phyloP scores from a whole-genome alignment of 2,888 invertebrate genomes.

The Lapara coniferarum region DNA sequence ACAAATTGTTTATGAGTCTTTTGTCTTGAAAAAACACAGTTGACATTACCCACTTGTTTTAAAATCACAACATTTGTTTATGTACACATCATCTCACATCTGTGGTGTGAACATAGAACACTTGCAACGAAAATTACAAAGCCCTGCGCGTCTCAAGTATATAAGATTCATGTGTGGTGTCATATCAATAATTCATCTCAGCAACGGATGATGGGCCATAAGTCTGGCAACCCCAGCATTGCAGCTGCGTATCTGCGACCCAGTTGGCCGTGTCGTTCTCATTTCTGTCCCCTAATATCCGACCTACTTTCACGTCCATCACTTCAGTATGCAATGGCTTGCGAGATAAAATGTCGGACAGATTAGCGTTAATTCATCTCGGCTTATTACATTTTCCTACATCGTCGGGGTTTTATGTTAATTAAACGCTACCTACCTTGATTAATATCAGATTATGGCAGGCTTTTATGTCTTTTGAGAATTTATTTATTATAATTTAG shows the following conservation, averaged over 20 bases:
- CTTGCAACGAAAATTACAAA: slow-evolving; percentile 1
- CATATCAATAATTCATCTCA: slow-evolving; percentile 64
- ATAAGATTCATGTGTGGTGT: slow-evolving; percentile 21
- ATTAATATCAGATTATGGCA: background rate
- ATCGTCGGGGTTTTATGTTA: slow-evolving; percentile 10
- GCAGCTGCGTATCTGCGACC: slow-evolving; percentile 56
- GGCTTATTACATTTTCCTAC: slow-evolving; percentile 8
- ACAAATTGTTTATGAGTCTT: too few species aligned
- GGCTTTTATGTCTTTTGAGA: background rate
- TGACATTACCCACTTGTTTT: background rate
- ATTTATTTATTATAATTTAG: slow-evolving; percentile 26
- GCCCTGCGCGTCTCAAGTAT: slow-evolving; percentile 10
- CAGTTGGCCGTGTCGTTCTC: slow-evolving; percentile 64
- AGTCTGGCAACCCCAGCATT: slow-evolving; percentile 48
- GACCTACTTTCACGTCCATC: slow-evolving; percentile 68
- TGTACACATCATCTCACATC: background rate
- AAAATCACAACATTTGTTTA: slow-evolving; percentile 8
- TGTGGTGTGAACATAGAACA: background rate
- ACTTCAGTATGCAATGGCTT: slow-evolving; percentile 54
- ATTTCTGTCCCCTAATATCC: slow-evolving; percentile 75
- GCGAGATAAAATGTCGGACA: slow-evolving; percentile 15
- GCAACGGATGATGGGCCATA: slow-evolving; percentile 53
- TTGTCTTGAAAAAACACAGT: too few species aligned
- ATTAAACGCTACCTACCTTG: slow-evolving; percentile 13
- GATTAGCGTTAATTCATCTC: slow-evolving; percentile 17